Percentiles rank a stretch among this genome's conserved stretches.
Evolutionary conservation across 2,797 vertebrate genomes (phyloP).

Genomic region (Tolypeutes matacus): DNA sequence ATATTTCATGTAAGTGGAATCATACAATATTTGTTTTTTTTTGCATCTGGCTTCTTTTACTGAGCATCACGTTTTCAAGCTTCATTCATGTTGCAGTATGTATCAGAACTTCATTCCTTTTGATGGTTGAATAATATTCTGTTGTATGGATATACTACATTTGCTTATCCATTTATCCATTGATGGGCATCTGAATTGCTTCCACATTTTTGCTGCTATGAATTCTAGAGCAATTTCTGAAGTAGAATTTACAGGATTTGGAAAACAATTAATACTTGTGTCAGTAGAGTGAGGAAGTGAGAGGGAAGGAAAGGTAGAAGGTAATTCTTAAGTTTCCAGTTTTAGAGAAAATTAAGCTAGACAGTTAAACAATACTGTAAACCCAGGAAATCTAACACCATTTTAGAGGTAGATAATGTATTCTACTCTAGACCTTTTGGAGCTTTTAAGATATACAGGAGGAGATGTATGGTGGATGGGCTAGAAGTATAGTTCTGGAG

Average conservation of each 20-base stretch:
- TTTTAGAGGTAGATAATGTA: background rate
- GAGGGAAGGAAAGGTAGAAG: background rate
- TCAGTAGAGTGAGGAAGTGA: constrained; percentile 3
- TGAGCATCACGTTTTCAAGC: too few relatives aligned
- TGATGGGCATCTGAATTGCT: too few relatives aligned
- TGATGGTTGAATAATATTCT: too few relatives aligned
- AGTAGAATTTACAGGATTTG: constrained; percentile 31
- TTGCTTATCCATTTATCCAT: too few relatives aligned
- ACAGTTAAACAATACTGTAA: background rate
- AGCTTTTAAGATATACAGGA: background rate
- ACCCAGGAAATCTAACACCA: background rate
- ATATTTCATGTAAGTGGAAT: too few relatives aligned
- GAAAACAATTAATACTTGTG: background rate
- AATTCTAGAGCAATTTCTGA: constrained; percentile 20
- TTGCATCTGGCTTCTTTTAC: too few relatives aligned
- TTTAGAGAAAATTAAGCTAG: constrained; percentile 39
- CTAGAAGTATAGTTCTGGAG: background rate
- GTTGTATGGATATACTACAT: too few relatives aligned
- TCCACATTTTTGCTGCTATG: too few relatives aligned
- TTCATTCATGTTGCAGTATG: too few relatives aligned
- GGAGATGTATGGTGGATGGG: background rate
- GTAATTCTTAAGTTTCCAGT: constrained; percentile 3
- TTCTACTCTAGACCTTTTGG: background rate
- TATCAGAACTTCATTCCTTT: too few relatives aligned
- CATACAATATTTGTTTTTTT: too few relatives aligned